A percentile compares a stretch with the other conserved stretches of the same genome.
Evolutionary conservation across 1,140 invertebrate species (phyloP).

Genomic region (Drosophila fuyamai): DNA sequence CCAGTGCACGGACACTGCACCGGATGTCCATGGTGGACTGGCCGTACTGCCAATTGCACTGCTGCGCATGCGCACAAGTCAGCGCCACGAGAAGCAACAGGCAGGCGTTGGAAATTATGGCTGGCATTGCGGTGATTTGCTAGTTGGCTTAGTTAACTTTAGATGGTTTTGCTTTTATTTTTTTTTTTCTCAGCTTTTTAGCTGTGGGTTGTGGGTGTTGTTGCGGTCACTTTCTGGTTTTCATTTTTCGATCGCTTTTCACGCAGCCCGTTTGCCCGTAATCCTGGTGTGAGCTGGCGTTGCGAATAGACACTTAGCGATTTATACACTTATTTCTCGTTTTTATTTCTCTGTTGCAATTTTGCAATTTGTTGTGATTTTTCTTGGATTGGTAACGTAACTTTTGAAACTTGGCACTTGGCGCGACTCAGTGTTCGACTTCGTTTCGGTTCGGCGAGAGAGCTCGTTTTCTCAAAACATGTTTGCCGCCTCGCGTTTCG

Average conservation of each 20-base stretch:
- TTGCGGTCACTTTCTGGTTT: constrained; percentile 76
- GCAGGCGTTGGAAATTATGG: neutral
- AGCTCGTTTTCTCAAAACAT: constrained; percentile 83
- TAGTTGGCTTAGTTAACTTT: constrained; percentile 18
- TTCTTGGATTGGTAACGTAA: neutral
- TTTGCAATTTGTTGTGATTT: constrained; percentile 6
- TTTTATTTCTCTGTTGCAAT: neutral
- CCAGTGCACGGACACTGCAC: constrained; percentile 86
- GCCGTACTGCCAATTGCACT: constrained; percentile 83
- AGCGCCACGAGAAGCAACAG: constrained; percentile 3
- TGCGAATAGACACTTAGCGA: constrained; percentile 40
- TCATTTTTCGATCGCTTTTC: constrained; percentile 75
- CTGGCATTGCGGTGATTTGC: constrained; percentile 14
- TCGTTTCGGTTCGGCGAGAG: constrained; percentile 45
- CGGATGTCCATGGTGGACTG: constrained; percentile 85
- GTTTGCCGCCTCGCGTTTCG: constrained; percentile 83
- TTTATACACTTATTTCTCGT: constrained; percentile 29
- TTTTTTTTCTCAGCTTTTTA: constrained; percentile 7
- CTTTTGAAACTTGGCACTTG: constrained; percentile 4
- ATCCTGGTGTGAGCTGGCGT: constrained; percentile 59
- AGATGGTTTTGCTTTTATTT: neutral
- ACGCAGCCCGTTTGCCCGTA: constrained; percentile 63
- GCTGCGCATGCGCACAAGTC: constrained; percentile 69
- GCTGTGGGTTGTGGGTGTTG: constrained; percentile 19
- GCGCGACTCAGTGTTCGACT: constrained; percentile 23